Base-by-base conservation (phyloP, 1,140 invertebrate species). In the Zaprionus ornatus region DNA sequence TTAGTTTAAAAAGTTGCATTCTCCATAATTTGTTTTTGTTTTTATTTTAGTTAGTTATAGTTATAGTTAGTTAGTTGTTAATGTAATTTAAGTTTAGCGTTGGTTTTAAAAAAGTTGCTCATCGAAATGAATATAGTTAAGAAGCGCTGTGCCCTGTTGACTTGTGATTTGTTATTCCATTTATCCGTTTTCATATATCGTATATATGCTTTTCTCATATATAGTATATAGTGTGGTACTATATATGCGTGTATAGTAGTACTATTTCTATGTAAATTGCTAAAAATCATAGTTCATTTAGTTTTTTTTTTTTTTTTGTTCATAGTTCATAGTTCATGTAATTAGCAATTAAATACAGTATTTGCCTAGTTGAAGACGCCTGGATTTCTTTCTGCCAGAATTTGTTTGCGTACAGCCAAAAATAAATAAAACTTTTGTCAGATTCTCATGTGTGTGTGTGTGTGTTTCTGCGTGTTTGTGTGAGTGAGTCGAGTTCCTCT, bases 61-160 rank as follows among this genome's bases (percentile, higher is more conserved):
- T 67, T 57, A 54, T 66, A 59, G 48, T 68, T 70, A 71, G 32
- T 63, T 63, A 66, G 70, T 73, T 73, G 45, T 42, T 56, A 37
- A 54, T 59, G 32, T 57, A 57, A 54, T 71, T 77, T 77, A 76
- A 76, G 69, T 66, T 76, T 76, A 65, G 61, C 68, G 74, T 76
- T 72, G 68, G 55, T 73, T 77, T 85, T 82, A 76, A 88, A 86
- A 86, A 87, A 87, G 76, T 85, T 85, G 71, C 68, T 84, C 78
- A 77, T 85, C 83, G 77, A 88, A 87, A 83, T 87, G 54, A 69
- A 80, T 77, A 75, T 86, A 84, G 81, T 79, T 87, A 90, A 90
- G 85, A 90, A 90, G 85, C 85, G 85, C 79, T 90, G 85, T 90
- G 85, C 85, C 85, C 85, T 84, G 85, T 90, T 90, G 85, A 90